A percentile compares a stretch with the other conserved stretches of the same genome.
These are phyloP conservation scores for Clitarchus hookeri DNA, from an alignment of 2,888 invertebrate species.

Conservation along the genomic window DNA sequence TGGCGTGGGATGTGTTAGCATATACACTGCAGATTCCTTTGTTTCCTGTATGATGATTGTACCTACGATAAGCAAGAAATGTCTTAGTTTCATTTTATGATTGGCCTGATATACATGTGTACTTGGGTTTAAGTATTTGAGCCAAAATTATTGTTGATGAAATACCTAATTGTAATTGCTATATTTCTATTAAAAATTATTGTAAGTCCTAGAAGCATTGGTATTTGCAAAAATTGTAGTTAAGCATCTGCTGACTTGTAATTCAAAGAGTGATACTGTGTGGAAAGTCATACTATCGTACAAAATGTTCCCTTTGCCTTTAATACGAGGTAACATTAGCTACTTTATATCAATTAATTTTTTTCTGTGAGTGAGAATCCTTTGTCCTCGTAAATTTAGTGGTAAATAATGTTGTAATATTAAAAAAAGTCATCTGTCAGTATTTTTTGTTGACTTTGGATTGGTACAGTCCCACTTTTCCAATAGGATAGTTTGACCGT, in stretches of 20 bases:
- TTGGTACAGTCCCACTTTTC: too few relatives aligned
- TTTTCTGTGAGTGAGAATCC: too few relatives aligned
- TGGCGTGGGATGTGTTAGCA: neutral
- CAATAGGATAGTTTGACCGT: too few relatives aligned
- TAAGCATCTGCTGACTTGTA: neutral
- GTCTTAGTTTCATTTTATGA: neutral
- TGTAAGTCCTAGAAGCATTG: neutral
- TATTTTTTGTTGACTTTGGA: too few relatives aligned
- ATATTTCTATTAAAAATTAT: neutral
- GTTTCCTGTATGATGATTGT: neutral
- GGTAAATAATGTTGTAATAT: too few relatives aligned
- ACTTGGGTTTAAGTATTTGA: neutral
- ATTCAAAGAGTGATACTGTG: too few relatives aligned
- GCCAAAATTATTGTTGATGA: neutral
- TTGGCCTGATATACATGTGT: neutral
- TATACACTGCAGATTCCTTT: neutral
- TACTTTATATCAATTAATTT: too few relatives aligned
- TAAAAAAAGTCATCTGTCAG: too few relatives aligned
- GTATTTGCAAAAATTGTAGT: neutral
- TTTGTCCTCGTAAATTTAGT: too few relatives aligned
- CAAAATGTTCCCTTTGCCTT: too few relatives aligned
- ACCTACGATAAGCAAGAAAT: neutral
- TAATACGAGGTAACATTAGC: too few relatives aligned
- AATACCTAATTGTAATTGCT: neutral
- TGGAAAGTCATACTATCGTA: too few relatives aligned